Base-by-base conservation (phyloP, 2,888 invertebrate genomes). In the Cyrtodaria siliqua region DNA sequence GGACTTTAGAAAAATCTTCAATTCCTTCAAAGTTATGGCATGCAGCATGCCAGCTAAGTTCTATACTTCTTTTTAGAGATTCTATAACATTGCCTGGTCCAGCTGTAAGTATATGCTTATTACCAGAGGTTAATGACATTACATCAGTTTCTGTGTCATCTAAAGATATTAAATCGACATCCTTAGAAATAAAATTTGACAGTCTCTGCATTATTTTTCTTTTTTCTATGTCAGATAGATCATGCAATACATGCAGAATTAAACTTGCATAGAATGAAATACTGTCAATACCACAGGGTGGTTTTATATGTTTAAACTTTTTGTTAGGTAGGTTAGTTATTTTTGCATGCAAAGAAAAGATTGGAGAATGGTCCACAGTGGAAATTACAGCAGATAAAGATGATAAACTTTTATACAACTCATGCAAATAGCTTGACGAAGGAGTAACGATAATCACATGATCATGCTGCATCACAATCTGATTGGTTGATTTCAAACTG, bases 81-180 rank as follows among this genome's bases (percentile, higher is more conserved):
- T 62, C 68, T 26, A 79, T 55, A n/a, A 75, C 68, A 75, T 79
- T 75, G 24, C 79, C 79, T 55, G 75, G 79, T 0, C 79, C 75
- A 16, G 74, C 75, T 49, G 68, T 63, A 12, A 79, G 16, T 24
- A 79, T 66, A 33, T 57, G 57, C 57, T 74, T 79, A 27, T 67
- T 56, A 49, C 42, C 27, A 61, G 27, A 55, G 14, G 6, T 27
- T 16, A 69, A 24, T 1, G 47, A 26, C 18, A 40, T n/a, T 16
- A 71, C 20, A 38, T 62, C 63, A 27, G 33, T 33, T 27, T 57
- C 29, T 12, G 62, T 33, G 9, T 27, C 63, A 23, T 62, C 27
- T 20, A 79, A 26, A 29, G 60, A 60, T 20, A 78, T 57, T 6
- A 59, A 23, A 27, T 66, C 42, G 24, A 61, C 23, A 57, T 70